These are phyloP conservation scores for Melanocharis versteri DNA, from an alignment of 2,113 vertebrate genomes.

Conservation along the genomic window DNA sequence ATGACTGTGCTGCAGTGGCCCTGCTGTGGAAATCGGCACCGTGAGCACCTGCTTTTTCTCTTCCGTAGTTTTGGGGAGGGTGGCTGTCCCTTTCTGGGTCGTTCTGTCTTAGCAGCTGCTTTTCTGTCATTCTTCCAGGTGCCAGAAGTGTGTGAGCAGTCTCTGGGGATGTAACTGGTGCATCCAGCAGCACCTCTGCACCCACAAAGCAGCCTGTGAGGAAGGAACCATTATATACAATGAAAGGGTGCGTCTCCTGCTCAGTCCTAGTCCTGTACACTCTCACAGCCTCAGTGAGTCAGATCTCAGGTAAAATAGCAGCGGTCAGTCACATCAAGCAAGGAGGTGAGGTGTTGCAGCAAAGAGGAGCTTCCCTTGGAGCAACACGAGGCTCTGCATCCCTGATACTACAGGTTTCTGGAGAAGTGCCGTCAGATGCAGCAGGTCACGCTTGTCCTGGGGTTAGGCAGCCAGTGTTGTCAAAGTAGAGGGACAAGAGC, in stretches of 20 bases:
- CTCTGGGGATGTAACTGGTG: conserved; percentile 97
- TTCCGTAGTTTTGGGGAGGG: not conserved
- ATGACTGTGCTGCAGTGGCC: conserved; percentile 88
- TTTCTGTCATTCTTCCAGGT: conserved; percentile 69
- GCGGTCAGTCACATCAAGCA: not conserved
- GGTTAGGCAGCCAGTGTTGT: not conserved
- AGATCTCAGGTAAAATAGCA: not conserved
- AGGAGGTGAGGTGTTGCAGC: not conserved
- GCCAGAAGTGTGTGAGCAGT: conserved; percentile 90
- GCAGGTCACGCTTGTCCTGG: not conserved
- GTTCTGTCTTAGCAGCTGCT: not conserved
- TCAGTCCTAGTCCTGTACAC: not conserved
- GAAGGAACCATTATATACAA: conserved; percentile 88
- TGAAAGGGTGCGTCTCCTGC: conserved; percentile 77
- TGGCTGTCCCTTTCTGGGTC: not conserved
- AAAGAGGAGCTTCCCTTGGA: not conserved
- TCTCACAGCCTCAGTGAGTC: not conserved
- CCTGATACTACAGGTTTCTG: not conserved
- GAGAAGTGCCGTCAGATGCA: not conserved
- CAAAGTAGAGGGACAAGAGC: not conserved
- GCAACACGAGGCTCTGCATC: accelerated
- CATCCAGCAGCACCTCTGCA: conserved; percentile 89
- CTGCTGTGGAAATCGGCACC: conserved; percentile 84
- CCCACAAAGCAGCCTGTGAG: conserved; percentile 87
- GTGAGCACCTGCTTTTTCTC: conserved; percentile 78